Percentiles rank a stretch among this genome's conserved stretches.
Evolutionary conservation across 1,140 invertebrate species (phyloP).

Genomic region (Drosophila carrolli): DNA sequence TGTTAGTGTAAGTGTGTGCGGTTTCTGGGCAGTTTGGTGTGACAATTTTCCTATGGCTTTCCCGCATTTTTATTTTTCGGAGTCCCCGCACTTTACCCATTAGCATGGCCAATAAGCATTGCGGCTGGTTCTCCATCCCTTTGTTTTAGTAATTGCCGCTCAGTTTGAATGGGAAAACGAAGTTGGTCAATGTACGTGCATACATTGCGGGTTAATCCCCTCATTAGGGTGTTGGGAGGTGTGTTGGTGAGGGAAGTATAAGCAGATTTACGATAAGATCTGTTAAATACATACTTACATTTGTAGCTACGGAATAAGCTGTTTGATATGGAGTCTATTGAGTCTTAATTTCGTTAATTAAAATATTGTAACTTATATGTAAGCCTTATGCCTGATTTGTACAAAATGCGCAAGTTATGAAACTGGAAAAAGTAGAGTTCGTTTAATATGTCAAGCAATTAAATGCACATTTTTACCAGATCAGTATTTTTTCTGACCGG

Average conservation of each 20-base stretch:
- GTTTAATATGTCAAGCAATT: too few relatives aligned
- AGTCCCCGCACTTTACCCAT: constrained; percentile 21
- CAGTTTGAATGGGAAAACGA: constrained; percentile 32
- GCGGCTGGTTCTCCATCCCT: not conserved
- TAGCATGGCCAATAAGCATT: constrained; percentile 24
- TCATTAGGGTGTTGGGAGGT: constrained; percentile 16
- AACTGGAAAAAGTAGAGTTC: too few relatives aligned
- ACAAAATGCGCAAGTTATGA: too few relatives aligned
- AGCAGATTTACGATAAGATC: not conserved
- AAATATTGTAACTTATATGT: not conserved
- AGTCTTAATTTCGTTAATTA: not conserved
- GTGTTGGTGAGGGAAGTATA: not conserved
- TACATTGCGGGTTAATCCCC: constrained; percentile 37
- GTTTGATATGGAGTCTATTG: not conserved
- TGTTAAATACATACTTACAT: too few relatives aligned
- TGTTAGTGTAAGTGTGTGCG: constrained; percentile 1
- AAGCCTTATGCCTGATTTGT: too few relatives aligned
- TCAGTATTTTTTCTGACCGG: not conserved
- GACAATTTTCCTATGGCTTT: constrained; percentile 33
- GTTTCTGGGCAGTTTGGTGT: constrained; percentile 30
- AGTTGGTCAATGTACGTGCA: constrained; percentile 29
- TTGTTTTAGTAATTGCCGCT: constrained; percentile 42
- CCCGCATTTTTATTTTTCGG: constrained; percentile 17
- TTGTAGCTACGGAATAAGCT: not conserved
- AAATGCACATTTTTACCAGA: too few relatives aligned